A percentile compares a stretch with the other conserved stretches of the same genome.
These are phyloP conservation scores for Trachurus trachurus DNA, from an alignment of 2,797 vertebrate genomes.

Conservation along the genomic window DNA sequence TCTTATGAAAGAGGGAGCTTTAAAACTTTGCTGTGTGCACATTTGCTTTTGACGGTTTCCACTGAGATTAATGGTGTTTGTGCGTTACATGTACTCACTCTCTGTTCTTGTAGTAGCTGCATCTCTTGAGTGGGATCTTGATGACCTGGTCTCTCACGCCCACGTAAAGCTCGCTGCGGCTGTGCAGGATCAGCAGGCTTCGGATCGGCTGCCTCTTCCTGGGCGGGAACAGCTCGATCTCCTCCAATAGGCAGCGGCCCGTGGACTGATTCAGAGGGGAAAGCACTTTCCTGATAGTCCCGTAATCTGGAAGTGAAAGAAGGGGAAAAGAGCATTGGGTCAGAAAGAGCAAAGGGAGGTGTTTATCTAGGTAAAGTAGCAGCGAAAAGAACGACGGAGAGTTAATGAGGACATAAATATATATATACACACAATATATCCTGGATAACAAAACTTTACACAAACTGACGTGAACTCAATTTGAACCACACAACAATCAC, in stretches of 20 bases:
- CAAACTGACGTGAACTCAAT: conserved; percentile 49
- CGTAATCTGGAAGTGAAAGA: conserved; percentile 88
- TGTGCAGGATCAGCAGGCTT: conserved; percentile 95
- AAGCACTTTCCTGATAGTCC: conserved; percentile 96
- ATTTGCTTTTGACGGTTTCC: conserved; percentile 55
- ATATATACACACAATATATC: conserved; percentile 6
- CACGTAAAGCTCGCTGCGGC: conserved; percentile 94
- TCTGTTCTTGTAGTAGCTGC: conserved; percentile 92
- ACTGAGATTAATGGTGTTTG: conserved; percentile 60
- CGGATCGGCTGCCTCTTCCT: conserved; percentile 90
- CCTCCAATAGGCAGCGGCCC: conserved; percentile 94
- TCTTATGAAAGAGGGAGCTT: conserved; percentile 57
- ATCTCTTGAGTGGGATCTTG: conserved; percentile 96
- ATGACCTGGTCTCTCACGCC: conserved; percentile 94
- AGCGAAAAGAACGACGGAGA: not conserved
- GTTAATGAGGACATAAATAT: conserved; percentile 19
- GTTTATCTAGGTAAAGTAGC: conserved; percentile 45
- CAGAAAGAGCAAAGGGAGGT: conserved; percentile 34
- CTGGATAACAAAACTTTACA: conserved; percentile 31
- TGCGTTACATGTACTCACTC: conserved; percentile 86
- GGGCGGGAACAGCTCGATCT: conserved; percentile 92
- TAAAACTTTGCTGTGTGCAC: conserved; percentile 54
- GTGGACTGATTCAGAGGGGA: conserved; percentile 91
- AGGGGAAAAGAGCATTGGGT: conserved; percentile 14
- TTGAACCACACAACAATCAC: conserved; percentile 50